These are phyloP conservation scores for Porites divaricata DNA, from an alignment of 92 coral and sea anemone species.

Conservation along the genomic window DNA sequence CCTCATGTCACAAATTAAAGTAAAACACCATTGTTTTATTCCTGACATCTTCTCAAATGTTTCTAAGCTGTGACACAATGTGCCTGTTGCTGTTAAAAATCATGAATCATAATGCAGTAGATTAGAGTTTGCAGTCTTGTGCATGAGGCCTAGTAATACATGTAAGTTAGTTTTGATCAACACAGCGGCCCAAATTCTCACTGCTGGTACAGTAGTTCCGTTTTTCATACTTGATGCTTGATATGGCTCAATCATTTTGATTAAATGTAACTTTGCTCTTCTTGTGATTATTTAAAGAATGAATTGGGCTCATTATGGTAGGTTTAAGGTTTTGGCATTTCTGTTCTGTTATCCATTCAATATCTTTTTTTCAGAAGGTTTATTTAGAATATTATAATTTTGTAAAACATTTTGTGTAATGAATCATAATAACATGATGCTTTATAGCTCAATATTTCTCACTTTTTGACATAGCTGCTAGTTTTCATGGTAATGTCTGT, in stretches of 20 bases:
- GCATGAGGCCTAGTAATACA: not conserved
- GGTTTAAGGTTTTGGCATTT: not conserved
- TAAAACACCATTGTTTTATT: constrained; percentile 9
- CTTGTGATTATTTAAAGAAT: too few relatives aligned
- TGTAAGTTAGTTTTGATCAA: not conserved
- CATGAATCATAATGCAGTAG: not conserved
- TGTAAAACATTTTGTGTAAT: not conserved
- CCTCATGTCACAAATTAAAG: not conserved
- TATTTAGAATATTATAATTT: too few relatives aligned
- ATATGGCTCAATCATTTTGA: not conserved
- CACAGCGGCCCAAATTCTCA: not conserved
- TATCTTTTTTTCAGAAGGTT: too few relatives aligned
- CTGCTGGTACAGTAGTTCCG: not conserved
- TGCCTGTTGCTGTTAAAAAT: not conserved
- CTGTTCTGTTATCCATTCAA: not conserved
- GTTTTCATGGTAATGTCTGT: not conserved
- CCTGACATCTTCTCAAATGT: not conserved
- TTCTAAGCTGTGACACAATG: constrained; percentile 5
- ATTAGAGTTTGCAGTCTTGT: not conserved
- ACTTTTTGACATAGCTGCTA: not conserved
- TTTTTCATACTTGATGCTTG: not conserved
- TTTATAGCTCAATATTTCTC: not conserved
- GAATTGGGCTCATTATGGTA: too few relatives aligned
- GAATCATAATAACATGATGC: not conserved
- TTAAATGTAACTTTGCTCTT: not conserved